Evolutionary conservation across 2,888 invertebrate genomes (phyloP).

Genomic region (Cordylochernes scorpioides): DNA sequence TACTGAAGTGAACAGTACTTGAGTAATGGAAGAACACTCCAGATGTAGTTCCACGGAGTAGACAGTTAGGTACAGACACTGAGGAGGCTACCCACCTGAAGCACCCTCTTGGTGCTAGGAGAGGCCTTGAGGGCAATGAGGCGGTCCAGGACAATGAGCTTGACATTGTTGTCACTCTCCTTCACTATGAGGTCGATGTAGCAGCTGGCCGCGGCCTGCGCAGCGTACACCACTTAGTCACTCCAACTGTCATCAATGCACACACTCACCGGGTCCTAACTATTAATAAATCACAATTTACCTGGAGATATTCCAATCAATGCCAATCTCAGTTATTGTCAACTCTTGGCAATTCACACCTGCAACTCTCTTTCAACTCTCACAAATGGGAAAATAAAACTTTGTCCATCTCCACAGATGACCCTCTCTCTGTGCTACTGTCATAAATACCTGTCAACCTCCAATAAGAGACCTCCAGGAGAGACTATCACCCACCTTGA

Average conservation of each 20-base stretch:
- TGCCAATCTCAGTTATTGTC: not conserved
- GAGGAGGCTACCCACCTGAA: conserved; percentile 24
- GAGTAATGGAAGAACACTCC: not conserved
- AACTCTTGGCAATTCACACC: too few species aligned
- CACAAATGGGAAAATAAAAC: too few species aligned
- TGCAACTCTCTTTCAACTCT: too few species aligned
- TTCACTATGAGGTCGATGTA: conserved; percentile 98
- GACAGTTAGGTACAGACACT: conserved; percentile 1
- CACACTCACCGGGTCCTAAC: too few species aligned
- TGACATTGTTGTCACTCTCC: conserved; percentile 98
- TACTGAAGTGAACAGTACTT: not conserved
- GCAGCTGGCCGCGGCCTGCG: conserved; percentile 69
- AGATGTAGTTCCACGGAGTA: too few species aligned
- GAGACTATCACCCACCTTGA: conserved; percentile 38
- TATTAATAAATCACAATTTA: not conserved
- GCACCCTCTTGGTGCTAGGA: conserved; percentile 54
- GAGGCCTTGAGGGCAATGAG: conserved; percentile 60
- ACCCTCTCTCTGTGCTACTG: too few species aligned
- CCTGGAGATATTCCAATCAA: not conserved
- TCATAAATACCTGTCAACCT: too few species aligned
- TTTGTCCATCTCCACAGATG: too few species aligned
- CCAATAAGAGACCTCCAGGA: too few species aligned
- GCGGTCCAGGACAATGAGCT: conserved; percentile 83
- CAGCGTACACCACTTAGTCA: conserved; percentile 3
- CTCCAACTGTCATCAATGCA: not conserved